Base-by-base conservation (phyloP, 2,888 invertebrate genomes). In the Troglohyphantes excavatus region DNA sequence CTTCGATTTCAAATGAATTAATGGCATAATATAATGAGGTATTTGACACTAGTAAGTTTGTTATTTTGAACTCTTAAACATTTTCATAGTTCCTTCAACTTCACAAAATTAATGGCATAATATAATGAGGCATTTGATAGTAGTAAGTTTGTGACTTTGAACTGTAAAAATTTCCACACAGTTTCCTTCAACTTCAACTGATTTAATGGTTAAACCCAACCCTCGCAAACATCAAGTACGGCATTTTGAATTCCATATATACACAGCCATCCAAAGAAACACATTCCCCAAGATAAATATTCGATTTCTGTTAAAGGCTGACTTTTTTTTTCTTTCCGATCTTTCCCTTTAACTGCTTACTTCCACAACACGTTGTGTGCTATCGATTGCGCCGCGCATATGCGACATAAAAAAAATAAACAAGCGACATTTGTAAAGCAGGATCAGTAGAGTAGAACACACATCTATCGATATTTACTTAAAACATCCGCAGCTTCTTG, bases 401-500 rank as follows among this genome's bases (percentile, higher is more conserved):
- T 53, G 53, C 53, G 53, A 53, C 53, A n/a, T n/a, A 53, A 53
- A 53, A 53, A 39, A 13, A 53, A 53, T 53, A 53, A 53, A 53
- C 53, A 53, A 9, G 13, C 13, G 13, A 53, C 53, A 53, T 53
- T 53, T 53, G 53, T 53, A 53, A 53, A 53, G 53, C 53, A 6
- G 53, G 53, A 53, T 53, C 53, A 53, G 53, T 53, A n/a, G n/a
- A n/a, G 53, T 53, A 53, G 53, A 53, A 53, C 53, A 53, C 53
- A 13, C 53, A 53, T 2, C 53, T 53, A 53, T 53, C 53, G 53
- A 53, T 53, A 53, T 53, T 53, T 53, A 53, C 53, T 53, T 39
- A 39, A 39, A 39, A 39, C 39, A 39, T 39, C 39, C n/a, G n/a
- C 13, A 53, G 53, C 53, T 53, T 53, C 53, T 53, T 53, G 53